phyloP scores from a whole-genome alignment of 2,113 vertebrate genomes.

The Tetraodon nigroviridis region DNA sequence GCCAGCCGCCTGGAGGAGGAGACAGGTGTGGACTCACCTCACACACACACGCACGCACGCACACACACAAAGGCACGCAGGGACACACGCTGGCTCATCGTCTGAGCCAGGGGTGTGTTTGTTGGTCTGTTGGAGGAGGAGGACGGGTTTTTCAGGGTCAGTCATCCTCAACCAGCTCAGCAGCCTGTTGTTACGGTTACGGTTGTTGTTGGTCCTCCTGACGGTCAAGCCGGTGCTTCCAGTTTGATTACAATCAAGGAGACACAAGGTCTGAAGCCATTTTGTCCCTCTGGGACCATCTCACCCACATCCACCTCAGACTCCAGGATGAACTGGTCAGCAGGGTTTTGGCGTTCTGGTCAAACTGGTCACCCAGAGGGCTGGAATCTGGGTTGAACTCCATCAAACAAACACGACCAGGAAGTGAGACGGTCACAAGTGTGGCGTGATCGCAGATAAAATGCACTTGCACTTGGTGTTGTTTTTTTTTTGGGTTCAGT shows the following conservation, averaged over 20 bases:
- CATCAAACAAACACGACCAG: constrained; percentile 40
- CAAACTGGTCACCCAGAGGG: too few species aligned
- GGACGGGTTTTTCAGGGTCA: constrained; percentile 14
- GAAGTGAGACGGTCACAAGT: constrained; percentile 1
- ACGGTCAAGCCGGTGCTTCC: constrained; percentile 7
- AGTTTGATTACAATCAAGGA: constrained; percentile 1
- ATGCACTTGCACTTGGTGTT: not conserved
- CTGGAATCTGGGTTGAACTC: constrained; percentile 48
- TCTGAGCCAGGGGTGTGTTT: constrained; percentile 8
- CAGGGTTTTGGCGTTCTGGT: too few species aligned
- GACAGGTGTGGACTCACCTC: constrained; percentile 16
- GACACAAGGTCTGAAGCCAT: too few species aligned
- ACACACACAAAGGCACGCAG: constrained; percentile 8
- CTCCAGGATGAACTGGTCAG: too few species aligned
- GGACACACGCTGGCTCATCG: not conserved
- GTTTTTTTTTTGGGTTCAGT: not conserved
- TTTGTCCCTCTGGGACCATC: too few species aligned
- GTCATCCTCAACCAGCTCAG: constrained; percentile 4
- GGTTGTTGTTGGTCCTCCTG: not conserved
- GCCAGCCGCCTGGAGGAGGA: constrained; percentile 1
- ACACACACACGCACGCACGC: too few species aligned
- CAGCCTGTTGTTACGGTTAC: constrained; percentile 13
- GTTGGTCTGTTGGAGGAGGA: not conserved
- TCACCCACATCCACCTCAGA: too few species aligned
- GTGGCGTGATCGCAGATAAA: not conserved